Conservation (phyloP, 2,113 vertebrate genomes). For the Chelonoidis abingdonii region DNA sequence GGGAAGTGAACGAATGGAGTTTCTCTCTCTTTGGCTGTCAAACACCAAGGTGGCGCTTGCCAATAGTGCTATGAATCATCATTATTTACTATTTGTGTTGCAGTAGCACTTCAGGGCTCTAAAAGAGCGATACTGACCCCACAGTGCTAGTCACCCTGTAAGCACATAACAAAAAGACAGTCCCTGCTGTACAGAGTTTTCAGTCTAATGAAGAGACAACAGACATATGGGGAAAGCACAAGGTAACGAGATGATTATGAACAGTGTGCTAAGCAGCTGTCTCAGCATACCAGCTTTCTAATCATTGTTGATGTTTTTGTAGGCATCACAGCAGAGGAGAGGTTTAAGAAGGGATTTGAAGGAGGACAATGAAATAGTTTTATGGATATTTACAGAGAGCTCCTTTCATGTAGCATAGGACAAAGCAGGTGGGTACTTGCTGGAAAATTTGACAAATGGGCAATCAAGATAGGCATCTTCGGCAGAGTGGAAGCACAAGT, state of each 20-base stretch:
- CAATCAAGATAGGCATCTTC: not conserved
- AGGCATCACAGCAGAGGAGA: not conserved
- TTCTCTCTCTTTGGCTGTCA: not conserved
- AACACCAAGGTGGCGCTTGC: not conserved
- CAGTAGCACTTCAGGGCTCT: not conserved
- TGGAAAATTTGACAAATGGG: not conserved
- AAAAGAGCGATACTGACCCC: rapidly evolving
- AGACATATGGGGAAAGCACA: not conserved
- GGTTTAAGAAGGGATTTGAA: not conserved
- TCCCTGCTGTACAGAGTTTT: not conserved
- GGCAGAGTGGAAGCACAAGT: not conserved
- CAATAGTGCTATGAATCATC: not conserved
- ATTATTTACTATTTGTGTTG: not conserved
- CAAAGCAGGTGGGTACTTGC: not conserved
- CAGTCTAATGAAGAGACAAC: not conserved
- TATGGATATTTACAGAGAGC: not conserved
- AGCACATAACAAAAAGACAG: not conserved
- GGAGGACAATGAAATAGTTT: not conserved
- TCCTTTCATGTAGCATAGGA: not conserved
- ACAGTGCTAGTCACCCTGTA: no score
- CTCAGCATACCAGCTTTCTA: not conserved
- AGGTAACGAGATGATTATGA: not conserved
- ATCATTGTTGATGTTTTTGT: not conserved
- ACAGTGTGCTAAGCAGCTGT: not conserved
- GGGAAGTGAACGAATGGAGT: not conserved